Percentiles rank a stretch among this genome's conserved stretches.
Conservation (phyloP, 2,113 vertebrate genomes). For the Chrysemys picta region DNA sequence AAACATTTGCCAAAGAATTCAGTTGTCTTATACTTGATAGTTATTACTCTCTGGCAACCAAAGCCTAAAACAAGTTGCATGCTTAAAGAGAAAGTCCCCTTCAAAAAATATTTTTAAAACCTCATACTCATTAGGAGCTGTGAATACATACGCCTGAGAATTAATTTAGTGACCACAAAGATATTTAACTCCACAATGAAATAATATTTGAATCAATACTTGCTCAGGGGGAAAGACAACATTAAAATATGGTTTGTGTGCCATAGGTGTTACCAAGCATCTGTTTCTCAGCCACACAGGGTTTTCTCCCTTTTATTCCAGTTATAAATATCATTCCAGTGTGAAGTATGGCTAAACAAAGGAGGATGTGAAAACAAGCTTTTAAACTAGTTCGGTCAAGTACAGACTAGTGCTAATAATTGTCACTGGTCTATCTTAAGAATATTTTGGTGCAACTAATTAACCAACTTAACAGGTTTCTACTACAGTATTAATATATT, state of each 20-base stretch:
- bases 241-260: slow-evolving; percentile 34
- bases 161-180: slow-evolving; percentile 17
- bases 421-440: background rate
- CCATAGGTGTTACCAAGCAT: slow-evolving; percentile 14
- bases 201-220: slow-evolving; percentile 66
- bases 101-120: background rate
- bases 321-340: slow-evolving; percentile 34
- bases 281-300: slow-evolving; percentile 31
- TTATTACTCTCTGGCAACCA: background rate
- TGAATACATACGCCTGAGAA: background rate
- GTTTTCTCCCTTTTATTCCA: background rate
- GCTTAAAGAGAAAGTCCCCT: background rate
- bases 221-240: slow-evolving; percentile 38
- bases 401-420: background rate
- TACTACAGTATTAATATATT: background rate
- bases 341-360: slow-evolving; percentile 38
- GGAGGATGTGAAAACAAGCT: slow-evolving; percentile 24
- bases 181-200: slow-evolving; percentile 64
- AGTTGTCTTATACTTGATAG: background rate
- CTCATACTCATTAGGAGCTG: background rate
- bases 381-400: background rate
- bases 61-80: background rate
- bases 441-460: background rate
- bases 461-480: background rate
- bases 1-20: background rate